These are phyloP conservation scores for Equus quagga DNA, from an alignment of 2,113 vertebrate species.

Conservation along the genomic window DNA sequence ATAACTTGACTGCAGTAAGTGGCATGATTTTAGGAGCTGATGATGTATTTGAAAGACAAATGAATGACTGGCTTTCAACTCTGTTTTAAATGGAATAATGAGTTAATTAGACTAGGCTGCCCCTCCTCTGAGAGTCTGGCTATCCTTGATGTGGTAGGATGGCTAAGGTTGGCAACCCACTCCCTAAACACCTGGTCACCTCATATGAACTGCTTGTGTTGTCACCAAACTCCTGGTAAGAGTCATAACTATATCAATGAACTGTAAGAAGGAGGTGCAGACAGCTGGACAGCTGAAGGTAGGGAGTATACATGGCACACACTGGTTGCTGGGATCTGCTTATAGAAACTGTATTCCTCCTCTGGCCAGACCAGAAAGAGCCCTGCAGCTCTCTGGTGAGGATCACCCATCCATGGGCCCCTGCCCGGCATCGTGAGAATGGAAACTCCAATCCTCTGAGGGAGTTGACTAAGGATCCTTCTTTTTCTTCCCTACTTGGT, in stretches of 20 bases:
- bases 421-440: neutral
- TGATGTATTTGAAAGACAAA: neutral
- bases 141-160: neutral
- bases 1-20: neutral
- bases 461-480: neutral
- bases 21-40: neutral
- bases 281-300: neutral
- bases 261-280: neutral
- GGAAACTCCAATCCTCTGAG: neutral
- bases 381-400: neutral
- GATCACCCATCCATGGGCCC: too few species aligned
- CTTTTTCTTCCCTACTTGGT: neutral
- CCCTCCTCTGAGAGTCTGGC: neutral
- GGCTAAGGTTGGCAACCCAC: neutral
- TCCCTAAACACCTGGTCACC: neutral
- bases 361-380: neutral
- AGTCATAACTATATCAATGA: neutral
- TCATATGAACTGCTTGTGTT: neutral
- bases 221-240: neutral
- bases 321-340: neutral
- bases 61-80: neutral
- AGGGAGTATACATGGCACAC: neutral
- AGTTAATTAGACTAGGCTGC: neutral
- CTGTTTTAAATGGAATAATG: neutral
- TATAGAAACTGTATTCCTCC: neutral